Percentiles rank a stretch among this genome's conserved stretches.
Conservation (phyloP, 2,888 invertebrate species). For the Sinhomidia bicolor region DNA sequence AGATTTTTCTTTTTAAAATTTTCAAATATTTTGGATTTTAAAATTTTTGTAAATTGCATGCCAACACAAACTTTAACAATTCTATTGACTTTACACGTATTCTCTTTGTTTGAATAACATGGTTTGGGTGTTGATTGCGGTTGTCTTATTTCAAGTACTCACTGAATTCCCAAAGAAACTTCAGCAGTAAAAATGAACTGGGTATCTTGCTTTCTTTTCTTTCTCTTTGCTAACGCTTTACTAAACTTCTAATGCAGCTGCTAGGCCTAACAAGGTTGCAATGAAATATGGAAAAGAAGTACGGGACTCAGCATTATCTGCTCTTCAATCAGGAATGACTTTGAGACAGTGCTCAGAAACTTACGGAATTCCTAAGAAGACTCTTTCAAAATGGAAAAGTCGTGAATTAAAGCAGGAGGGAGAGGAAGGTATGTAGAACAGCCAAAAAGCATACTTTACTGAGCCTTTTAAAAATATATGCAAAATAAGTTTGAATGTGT, state of each 20-base stretch:
- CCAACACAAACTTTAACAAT: not conserved
- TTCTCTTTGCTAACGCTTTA: slow-evolving; percentile 37
- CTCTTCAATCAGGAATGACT: slow-evolving; percentile 78
- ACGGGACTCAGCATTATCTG: slow-evolving; percentile 77
- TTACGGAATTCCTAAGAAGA: slow-evolving; percentile 78
- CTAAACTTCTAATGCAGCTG: slow-evolving; percentile 59
- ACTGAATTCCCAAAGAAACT: too few species aligned
- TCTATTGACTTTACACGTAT: not conserved
- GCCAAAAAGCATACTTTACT: not conserved
- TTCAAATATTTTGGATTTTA: not conserved
- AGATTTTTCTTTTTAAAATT: not conserved
- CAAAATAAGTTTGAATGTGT: too few species aligned
- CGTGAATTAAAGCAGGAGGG: slow-evolving; percentile 69
- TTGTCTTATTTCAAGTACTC: not conserved
- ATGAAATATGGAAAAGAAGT: slow-evolving; percentile 78
- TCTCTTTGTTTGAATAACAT: not conserved
- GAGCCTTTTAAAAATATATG: too few species aligned
- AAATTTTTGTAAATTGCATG: not conserved
- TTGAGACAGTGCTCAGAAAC: slow-evolving; percentile 78
- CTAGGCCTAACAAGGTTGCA: slow-evolving; percentile 63
- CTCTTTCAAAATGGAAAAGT: slow-evolving; percentile 79
- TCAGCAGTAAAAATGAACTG: too few species aligned
- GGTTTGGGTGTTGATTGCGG: not conserved
- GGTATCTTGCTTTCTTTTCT: slow-evolving; percentile 14
- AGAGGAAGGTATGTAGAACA: slow-evolving; percentile 46